Base-by-base conservation (phyloP, 2,113 vertebrate genomes). In the Solea senegalensis region DNA sequence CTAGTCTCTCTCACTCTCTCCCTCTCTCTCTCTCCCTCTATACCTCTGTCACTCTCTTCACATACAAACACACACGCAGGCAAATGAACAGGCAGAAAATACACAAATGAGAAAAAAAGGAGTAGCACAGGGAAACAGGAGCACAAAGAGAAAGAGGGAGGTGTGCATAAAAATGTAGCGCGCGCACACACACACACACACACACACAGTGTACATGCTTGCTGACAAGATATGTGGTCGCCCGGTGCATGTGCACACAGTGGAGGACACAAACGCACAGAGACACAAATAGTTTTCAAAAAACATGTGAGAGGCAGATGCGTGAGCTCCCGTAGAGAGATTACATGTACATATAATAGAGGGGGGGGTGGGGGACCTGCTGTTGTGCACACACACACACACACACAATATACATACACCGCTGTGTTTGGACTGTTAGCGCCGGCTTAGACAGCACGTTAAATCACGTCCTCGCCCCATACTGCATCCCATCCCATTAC, bases 121-220 rank as follows among this genome's bases (percentile, higher is more conserved):
- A 69, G 72, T 9, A 65, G 54, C 63, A 59, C 55, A 67, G 71
- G 52, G 53, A 77, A 74, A 57, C 60, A 73, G 73, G 51, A 61
- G 64, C 41, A 65, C 11, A 65, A 39, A 57, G 48, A 59, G 68
- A 48, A 58, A 72, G 59, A 61, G 58, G 69, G 66, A 66, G 49
- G 71, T 46, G 48, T 71, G 52, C 65, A 85, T 79, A 46, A 80
- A 83, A 75, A 86, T 70, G 58, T 59, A 55, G 61, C 27, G n/a
- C 28, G 26, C 52, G 59, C 43, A 74, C n/a, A 63, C 2, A 53
- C 5, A 11, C 16, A 5, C 27, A 21, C 28, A 28, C 52, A 63
- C 43, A 74, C n/a, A 63, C 2, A 53, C 5, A 11, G 9, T 5
- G 13, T 3, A 43, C 41, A 69, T 21, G 40, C 68, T 78, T 62